Percentiles rank a stretch among this genome's conserved stretches.
phyloP scores from a whole-genome alignment of 2,888 invertebrate genomes.

The Chouioia cunea region DNA sequence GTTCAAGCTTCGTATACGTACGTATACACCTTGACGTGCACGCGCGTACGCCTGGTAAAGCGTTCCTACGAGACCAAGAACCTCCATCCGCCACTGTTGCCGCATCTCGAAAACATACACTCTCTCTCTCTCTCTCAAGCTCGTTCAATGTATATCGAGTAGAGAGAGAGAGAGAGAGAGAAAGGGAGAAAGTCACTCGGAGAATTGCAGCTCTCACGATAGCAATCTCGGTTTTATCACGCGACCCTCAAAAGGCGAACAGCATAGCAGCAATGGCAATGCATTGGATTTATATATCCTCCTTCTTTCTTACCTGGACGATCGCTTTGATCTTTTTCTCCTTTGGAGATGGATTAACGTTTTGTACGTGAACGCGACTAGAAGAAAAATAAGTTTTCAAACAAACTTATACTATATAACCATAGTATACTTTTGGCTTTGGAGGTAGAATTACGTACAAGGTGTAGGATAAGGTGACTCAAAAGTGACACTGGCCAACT shows the following conservation, averaged over 20 bases:
- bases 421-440: slow-evolving; percentile 16
- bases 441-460: slow-evolving; percentile 31
- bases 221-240: slow-evolving; percentile 57
- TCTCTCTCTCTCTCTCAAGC: slow-evolving; percentile 45
- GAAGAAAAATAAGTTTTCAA: background rate
- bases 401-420: too few relatives aligned
- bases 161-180: slow-evolving; percentile 26
- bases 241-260: background rate
- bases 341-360: slow-evolving; percentile 1
- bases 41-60: too few relatives aligned
- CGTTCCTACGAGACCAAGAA: too few relatives aligned
- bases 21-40: too few relatives aligned
- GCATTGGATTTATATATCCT: too few relatives aligned
- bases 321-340: slow-evolving; percentile 21
- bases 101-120: slow-evolving; percentile 37
- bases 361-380: background rate
- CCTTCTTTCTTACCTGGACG: background rate
- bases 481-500: slow-evolving; percentile 43
- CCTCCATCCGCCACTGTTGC: slow-evolving; percentile 6
- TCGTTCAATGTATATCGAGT: background rate
- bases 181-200: slow-evolving; percentile 45
- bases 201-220: slow-evolving; percentile 52
- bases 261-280: too few relatives aligned
- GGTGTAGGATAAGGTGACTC: slow-evolving; percentile 36
- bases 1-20: too few relatives aligned